These are phyloP conservation scores for Orthosia cruda DNA, from an alignment of 2,888 invertebrate genomes.

Conservation along the genomic window DNA sequence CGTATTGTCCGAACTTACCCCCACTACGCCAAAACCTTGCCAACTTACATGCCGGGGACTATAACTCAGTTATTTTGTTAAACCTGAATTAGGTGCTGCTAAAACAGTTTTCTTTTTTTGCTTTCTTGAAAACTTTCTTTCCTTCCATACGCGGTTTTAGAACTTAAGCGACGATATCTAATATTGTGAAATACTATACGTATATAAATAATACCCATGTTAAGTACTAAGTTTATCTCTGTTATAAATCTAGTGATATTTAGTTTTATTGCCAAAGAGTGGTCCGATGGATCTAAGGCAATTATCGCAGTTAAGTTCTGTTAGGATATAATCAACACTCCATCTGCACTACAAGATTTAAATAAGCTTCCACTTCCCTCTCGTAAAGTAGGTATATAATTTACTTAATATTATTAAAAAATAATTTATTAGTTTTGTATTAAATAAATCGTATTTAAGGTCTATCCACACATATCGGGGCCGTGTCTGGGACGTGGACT, in stretches of 20 bases:
- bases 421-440: constrained; percentile 69
- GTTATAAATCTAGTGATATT: constrained; percentile 68
- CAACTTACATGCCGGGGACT: too few relatives aligned
- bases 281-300: constrained; percentile 76
- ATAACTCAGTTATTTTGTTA: too few relatives aligned
- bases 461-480: too few relatives aligned
- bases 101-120: too few relatives aligned
- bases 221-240: constrained; percentile 57
- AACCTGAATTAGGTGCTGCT: too few relatives aligned
- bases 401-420: constrained; percentile 68
- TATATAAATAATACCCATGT: constrained; percentile 56
- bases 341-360: constrained; percentile 48
- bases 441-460: constrained; percentile 73
- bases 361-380: constrained; percentile 55
- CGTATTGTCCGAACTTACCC: too few relatives aligned
- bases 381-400: constrained; percentile 65
- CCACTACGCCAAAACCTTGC: too few relatives aligned
- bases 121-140: too few relatives aligned
- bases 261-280: constrained; percentile 73
- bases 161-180: constrained; percentile 6
- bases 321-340: constrained; percentile 48
- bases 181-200: constrained; percentile 46
- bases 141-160: too few relatives aligned
- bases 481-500: too few relatives aligned
- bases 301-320: constrained; percentile 72